These are phyloP conservation scores for Nyctibius grandis DNA, from an alignment of 2,797 vertebrate species.

Conservation along the genomic window DNA sequence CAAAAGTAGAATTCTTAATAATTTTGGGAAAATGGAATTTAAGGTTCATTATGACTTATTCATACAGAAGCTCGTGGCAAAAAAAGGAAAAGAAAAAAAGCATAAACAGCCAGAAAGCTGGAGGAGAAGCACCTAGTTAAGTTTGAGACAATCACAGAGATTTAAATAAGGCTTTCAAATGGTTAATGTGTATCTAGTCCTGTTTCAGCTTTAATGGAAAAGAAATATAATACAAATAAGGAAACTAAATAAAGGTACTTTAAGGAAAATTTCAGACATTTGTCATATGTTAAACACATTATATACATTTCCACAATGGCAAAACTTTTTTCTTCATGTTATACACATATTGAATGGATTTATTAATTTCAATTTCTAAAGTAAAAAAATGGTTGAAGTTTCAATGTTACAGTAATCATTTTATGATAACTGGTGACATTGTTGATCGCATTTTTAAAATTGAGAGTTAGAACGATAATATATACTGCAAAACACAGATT, in stretches of 20 bases:
- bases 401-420: constrained; percentile 25
- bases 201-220: constrained; percentile 40
- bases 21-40: constrained; percentile 28
- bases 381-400: constrained; percentile 57
- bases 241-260: constrained; percentile 34
- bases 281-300: background rate
- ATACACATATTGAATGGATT: background rate
- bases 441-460: constrained; percentile 72
- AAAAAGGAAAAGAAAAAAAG: background rate
- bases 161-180: constrained; percentile 59
- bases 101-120: background rate
- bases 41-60: background rate
- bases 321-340: constrained; percentile 36
- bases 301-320: background rate
- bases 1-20: constrained; percentile 39
- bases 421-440: constrained; percentile 50
- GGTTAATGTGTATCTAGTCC: constrained; percentile 6
- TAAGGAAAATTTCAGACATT: constrained; percentile 12
- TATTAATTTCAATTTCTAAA: constrained; percentile 55
- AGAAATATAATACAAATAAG: constrained; percentile 53
- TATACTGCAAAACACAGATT: constrained; percentile 78
- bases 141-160: constrained; percentile 23
- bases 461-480: constrained; percentile 74
- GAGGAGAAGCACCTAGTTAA: constrained; percentile 19
- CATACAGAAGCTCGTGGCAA: background rate